Evolutionary conservation across 2,888 invertebrate genomes (phyloP).

Genomic region (Limnephilus lunatus): DNA sequence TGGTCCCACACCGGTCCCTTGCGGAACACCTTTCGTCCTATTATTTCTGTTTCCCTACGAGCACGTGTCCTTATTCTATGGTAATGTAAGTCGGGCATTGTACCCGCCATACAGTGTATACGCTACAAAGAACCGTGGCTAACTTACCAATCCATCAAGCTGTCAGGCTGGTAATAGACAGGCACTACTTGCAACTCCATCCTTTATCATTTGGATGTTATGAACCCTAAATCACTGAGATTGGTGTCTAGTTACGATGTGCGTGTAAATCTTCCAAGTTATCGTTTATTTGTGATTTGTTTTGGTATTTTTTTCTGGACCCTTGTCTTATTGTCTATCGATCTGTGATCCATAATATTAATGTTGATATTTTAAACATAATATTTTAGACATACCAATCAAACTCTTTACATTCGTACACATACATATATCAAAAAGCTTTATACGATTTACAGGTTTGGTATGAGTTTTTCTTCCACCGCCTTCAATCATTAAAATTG

Average conservation of each 20-base stretch:
- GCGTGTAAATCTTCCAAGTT: slow-evolving; percentile 19
- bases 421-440: neutral
- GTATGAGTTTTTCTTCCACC: neutral
- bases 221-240: slow-evolving; percentile 51
- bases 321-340: neutral
- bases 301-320: slow-evolving; percentile 4
- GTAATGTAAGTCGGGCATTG: neutral
- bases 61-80: slow-evolving; percentile 24
- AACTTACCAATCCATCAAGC: slow-evolving; percentile 43
- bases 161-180: slow-evolving; percentile 34
- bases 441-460: neutral
- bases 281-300: neutral
- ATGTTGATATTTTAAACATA: neutral
- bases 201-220: slow-evolving; percentile 39
- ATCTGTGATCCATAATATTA: neutral
- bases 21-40: neutral
- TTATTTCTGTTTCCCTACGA: neutral
- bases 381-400: neutral
- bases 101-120: slow-evolving; percentile 25
- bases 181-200: neutral
- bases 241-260: slow-evolving; percentile 48
- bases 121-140: slow-evolving; percentile 14
- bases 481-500: neutral
- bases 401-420: no score
- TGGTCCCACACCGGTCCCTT: neutral